Percentiles rank a stretch among this genome's conserved stretches.
Conservation (phyloP, 2,888 invertebrate species). For the Colletes collaris region DNA sequence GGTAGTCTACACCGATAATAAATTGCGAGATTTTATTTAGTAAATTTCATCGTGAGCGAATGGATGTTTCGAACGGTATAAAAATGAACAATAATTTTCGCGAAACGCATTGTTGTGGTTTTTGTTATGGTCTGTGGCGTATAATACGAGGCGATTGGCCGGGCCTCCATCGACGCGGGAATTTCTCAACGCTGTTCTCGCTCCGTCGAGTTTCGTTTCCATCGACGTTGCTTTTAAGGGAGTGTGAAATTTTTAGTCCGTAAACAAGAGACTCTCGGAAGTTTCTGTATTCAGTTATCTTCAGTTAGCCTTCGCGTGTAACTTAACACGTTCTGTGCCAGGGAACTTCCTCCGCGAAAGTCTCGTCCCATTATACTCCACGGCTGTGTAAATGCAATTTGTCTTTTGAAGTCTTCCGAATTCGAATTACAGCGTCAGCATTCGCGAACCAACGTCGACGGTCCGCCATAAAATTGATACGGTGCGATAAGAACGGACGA, state of each 20-base stretch:
- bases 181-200: not conserved
- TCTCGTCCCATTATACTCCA: conserved; percentile 35
- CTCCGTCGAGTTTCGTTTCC: conserved; percentile 20
- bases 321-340: conserved; percentile 22
- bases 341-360: conserved; percentile 21
- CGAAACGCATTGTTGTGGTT: no score
- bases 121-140: no score
- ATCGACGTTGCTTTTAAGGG: conserved; percentile 30
- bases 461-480: conserved; percentile 3
- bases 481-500: not conserved
- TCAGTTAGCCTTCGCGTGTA: conserved; percentile 26
- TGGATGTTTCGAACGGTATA: no score
- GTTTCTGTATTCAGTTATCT: conserved; percentile 40
- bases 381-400: not conserved
- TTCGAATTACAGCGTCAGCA: conserved; percentile 14
- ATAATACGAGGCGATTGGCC: not conserved
- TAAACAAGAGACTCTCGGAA: conserved; percentile 14
- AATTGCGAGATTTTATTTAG: no score
- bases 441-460: not conserved
- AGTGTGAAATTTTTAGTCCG: conserved; percentile 32
- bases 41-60: no score
- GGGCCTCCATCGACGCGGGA: not conserved
- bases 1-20: no score
- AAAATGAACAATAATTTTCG: not conserved
- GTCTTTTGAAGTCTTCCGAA: conserved; percentile 18